These are phyloP conservation scores for Synergus japonicus DNA, from an alignment of 2,888 invertebrate genomes.

Conservation along the genomic window DNA sequence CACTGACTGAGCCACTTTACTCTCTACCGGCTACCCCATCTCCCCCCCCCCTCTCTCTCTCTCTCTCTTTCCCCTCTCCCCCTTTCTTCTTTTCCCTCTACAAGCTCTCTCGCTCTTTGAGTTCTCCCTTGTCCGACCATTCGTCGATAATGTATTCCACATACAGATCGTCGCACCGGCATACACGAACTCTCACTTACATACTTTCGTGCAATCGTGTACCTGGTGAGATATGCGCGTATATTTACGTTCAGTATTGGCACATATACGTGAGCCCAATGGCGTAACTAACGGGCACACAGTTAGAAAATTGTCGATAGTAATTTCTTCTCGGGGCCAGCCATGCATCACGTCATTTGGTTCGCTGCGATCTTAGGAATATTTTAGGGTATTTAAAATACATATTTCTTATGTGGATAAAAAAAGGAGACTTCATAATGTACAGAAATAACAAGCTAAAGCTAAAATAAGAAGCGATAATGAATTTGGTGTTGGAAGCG, in stretches of 20 bases:
- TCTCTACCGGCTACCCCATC: conserved; percentile 45
- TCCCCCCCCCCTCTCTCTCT: conserved; percentile 47
- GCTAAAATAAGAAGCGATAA: too few species aligned
- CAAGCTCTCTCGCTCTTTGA: conserved; percentile 36
- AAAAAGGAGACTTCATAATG: too few species aligned
- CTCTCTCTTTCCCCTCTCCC: neutral
- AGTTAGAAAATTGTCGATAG: neutral
- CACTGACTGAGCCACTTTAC: conserved; percentile 57
- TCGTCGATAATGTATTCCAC: conserved; percentile 66
- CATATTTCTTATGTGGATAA: too few species aligned
- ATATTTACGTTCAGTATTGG: conserved; percentile 44
- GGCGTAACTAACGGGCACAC: conserved; percentile 14
- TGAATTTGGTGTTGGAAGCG: too few species aligned
- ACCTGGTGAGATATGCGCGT: conserved; percentile 39
- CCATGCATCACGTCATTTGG: too few species aligned
- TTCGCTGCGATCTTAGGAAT: too few species aligned
- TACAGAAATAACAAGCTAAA: too few species aligned
- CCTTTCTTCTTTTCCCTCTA: too few species aligned
- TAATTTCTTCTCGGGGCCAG: neutral
- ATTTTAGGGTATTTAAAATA: too few species aligned
- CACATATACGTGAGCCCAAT: conserved; percentile 14
- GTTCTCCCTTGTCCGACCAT: conserved; percentile 43
- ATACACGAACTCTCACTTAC: conserved; percentile 47
- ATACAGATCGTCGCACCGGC: conserved; percentile 53
- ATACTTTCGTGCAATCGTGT: conserved; percentile 36